phyloP scores from a whole-genome alignment of 2,797 vertebrate species.

The Neomorphus geoffroyi region DNA sequence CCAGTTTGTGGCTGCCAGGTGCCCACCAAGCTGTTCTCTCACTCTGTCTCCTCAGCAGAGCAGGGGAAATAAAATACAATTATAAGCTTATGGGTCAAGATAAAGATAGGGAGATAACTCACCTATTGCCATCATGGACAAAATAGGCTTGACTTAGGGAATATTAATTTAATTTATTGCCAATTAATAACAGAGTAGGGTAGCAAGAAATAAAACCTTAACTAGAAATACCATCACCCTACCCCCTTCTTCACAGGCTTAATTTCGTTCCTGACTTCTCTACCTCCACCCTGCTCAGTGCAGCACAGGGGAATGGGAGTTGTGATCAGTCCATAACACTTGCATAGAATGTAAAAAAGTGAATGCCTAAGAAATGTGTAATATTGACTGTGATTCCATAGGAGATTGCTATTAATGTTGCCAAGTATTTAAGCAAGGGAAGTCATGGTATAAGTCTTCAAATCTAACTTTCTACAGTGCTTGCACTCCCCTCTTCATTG shows the following conservation, averaged over 20 bases:
- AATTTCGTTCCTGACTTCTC: background rate
- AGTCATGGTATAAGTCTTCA: background rate
- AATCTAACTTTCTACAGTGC: background rate
- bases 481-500: background rate
- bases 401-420: background rate
- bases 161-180: background rate
- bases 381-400: accelerated
- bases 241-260: background rate
- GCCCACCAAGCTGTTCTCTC: background rate
- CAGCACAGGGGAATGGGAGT: background rate
- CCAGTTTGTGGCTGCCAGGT: background rate
- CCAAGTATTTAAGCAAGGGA: background rate
- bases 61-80: background rate
- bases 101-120: background rate
- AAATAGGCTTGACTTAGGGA: background rate
- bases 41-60: background rate
- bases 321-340: background rate
- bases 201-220: background rate
- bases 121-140: background rate
- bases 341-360: background rate
- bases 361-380: background rate
- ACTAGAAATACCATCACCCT: background rate
- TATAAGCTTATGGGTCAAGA: background rate
- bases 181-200: background rate
- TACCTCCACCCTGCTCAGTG: background rate